Evolutionary conservation across 2,113 vertebrate genomes (phyloP).

Genomic region (Phycodurus eques): DNA sequence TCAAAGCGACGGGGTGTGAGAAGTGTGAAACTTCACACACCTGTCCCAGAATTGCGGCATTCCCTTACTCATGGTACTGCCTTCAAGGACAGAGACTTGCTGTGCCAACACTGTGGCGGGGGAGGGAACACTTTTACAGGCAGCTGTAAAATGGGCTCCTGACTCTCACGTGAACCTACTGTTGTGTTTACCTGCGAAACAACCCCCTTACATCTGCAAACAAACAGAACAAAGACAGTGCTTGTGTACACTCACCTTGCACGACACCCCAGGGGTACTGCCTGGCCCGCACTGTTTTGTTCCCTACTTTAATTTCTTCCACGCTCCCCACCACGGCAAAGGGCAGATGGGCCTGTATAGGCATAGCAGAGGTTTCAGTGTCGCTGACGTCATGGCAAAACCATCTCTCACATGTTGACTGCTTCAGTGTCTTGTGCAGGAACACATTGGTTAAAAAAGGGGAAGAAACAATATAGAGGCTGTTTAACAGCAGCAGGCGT

Average conservation of each 20-base stretch:
- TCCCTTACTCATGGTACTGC: too few species aligned
- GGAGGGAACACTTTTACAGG: neutral
- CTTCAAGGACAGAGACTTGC: too few species aligned
- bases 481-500: neutral
- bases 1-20: too few species aligned
- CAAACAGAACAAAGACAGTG: neutral
- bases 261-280: constrained; percentile 98
- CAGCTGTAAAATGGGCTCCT: neutral
- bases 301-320: constrained; percentile 96
- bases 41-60: too few species aligned
- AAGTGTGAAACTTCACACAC: too few species aligned
- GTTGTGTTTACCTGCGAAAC: constrained; percentile 12
- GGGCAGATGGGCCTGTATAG: constrained; percentile 87
- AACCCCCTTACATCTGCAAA: neutral
- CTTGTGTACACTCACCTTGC: constrained; percentile 81
- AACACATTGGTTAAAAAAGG: constrained; percentile 6
- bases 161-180: neutral
- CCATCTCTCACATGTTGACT: neutral
- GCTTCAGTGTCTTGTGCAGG: neutral
- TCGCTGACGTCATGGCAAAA: neutral
- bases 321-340: constrained; percentile 96
- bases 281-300: constrained; percentile 92
- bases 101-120: too few species aligned
- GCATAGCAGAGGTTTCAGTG: constrained; percentile 13
- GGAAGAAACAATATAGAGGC: neutral